A percentile compares a stretch with the other conserved stretches of the same genome.
Conservation (phyloP, 37 sponge, comb jelly and placozoan genomes). For the Aplysina aerophoba region DNA sequence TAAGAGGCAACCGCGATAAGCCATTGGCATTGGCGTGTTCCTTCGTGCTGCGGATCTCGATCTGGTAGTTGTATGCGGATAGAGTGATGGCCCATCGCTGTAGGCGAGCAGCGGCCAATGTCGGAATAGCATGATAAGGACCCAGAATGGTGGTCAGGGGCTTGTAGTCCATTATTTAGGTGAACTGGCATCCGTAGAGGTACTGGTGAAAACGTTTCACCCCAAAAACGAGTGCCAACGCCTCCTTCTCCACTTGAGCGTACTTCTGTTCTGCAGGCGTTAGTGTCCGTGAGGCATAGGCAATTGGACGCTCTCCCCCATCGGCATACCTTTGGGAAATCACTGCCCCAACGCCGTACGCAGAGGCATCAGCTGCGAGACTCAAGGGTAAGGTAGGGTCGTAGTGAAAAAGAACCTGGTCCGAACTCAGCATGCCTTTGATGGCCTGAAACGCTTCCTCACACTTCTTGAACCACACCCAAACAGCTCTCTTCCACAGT, state of each 20-base stretch:
- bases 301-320: slow-evolving; percentile 34
- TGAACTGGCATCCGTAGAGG: slow-evolving; percentile 3
- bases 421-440: slow-evolving; percentile 17
- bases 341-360: slow-evolving; percentile 37
- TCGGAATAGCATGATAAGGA: slow-evolving; percentile 1
- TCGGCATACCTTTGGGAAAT: slow-evolving; percentile 31
- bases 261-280: background rate
- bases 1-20: slow-evolving; percentile 19
- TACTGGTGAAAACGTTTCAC: slow-evolving; percentile 16
- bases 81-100: slow-evolving; percentile 27
- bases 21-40: slow-evolving; percentile 34
- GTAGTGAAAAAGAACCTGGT: slow-evolving; percentile 28
- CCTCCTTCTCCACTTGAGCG: slow-evolving; percentile 25
- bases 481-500: slow-evolving; percentile 8
- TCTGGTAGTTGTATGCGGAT: background rate
- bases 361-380: slow-evolving; percentile 34
- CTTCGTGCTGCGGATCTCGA: background rate
- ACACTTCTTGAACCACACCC: slow-evolving; percentile 15
- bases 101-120: slow-evolving; percentile 14
- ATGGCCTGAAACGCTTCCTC: slow-evolving; percentile 2
- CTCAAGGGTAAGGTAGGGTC: slow-evolving; percentile 1
- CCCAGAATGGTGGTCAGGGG: slow-evolving; percentile 17
- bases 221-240: background rate
- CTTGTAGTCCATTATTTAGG: slow-evolving; percentile 10
- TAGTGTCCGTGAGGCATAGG: slow-evolving; percentile 36